phyloP scores from a whole-genome alignment of 2,888 invertebrate genomes.

The Halocaridina rubra region DNA sequence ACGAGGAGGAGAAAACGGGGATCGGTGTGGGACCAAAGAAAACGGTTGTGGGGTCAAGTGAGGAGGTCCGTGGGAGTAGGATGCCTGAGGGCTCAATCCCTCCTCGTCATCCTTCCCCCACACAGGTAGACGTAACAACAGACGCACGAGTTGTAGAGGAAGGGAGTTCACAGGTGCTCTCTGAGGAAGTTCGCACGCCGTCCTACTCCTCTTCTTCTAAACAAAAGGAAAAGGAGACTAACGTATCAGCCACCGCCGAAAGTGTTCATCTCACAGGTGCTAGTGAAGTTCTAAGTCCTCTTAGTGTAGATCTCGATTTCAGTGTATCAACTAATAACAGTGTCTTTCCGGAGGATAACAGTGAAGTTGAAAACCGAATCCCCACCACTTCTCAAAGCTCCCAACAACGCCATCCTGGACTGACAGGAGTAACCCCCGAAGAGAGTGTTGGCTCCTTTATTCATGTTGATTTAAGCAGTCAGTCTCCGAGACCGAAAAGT shows the following conservation, averaged over 20 bases:
- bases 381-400: neutral
- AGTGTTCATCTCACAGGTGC: neutral
- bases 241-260: neutral
- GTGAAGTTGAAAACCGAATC: neutral
- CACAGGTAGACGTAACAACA: conserved; percentile 53
- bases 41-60: conserved; percentile 30
- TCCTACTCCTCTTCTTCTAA: neutral
- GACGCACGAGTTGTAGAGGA: conserved; percentile 15
- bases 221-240: neutral
- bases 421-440: neutral
- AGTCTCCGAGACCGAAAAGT: neutral
- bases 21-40: conserved; percentile 12
- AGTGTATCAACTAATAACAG: conserved; percentile 2
- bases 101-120: conserved; percentile 7
- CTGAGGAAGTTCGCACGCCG: conserved; percentile 7
- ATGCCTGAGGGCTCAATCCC: conserved; percentile 31
- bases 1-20: conserved; percentile 13
- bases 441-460: conserved; percentile 43
- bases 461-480: conserved; percentile 22
- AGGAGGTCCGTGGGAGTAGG: conserved; percentile 21
- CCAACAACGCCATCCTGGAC: neutral
- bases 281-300: conserved; percentile 6
- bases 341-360: conserved; percentile 3
- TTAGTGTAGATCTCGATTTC: conserved; percentile 33
- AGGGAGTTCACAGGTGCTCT: conserved; percentile 21